These are phyloP conservation scores for Megaleporinus macrocephalus DNA, from an alignment of 2,113 vertebrate genomes.

Conservation along the genomic window DNA sequence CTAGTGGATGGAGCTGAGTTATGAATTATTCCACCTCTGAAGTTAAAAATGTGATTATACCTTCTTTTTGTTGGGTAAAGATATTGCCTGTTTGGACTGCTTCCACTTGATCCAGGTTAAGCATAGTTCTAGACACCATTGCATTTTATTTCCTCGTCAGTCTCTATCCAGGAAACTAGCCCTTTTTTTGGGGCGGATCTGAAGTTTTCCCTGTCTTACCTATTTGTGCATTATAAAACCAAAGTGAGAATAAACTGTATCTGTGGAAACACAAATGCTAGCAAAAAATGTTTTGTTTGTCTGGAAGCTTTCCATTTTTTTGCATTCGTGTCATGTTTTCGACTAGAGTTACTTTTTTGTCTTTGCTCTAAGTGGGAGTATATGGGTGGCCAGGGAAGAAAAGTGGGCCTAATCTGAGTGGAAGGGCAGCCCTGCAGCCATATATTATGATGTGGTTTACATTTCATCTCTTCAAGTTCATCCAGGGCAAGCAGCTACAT, in stretches of 20 bases:
- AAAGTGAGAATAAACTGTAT: no score
- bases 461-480: constrained; percentile 76
- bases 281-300: no score
- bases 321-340: no score
- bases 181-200: no score
- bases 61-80: background rate
- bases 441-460: constrained; percentile 77
- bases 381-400: constrained; percentile 72
- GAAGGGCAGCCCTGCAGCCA: constrained; percentile 71
- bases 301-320: no score
- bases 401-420: constrained; percentile 64
- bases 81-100: background rate
- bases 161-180: no score
- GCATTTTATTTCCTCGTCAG: no score
- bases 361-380: background rate
- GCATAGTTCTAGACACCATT: background rate
- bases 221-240: no score
- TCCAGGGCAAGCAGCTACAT: constrained; percentile 68
- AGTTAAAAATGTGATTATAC: no score
- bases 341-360: background rate
- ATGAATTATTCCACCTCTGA: no score
- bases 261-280: no score
- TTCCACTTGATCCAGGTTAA: background rate
- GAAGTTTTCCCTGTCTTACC: no score
- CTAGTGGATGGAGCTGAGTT: background rate